phyloP scores from a whole-genome alignment of 2,888 invertebrate genomes.

The Eledona agricola region DNA sequence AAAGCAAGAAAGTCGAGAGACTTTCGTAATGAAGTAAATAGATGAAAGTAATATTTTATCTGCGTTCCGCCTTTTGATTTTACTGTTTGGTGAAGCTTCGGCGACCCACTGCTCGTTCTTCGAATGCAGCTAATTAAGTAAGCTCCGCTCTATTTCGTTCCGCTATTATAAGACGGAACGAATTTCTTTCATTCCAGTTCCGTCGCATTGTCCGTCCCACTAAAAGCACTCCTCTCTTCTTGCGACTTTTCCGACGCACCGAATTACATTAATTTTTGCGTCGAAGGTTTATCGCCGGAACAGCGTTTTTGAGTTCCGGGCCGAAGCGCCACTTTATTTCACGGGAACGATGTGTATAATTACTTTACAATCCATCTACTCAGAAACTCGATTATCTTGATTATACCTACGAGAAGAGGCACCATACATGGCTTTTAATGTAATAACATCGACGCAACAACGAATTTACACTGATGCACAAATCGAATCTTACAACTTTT shows the following conservation, averaged over 20 bases:
- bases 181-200: background rate
- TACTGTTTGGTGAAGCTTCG: conserved; percentile 4
- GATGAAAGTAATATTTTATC: conserved; percentile 6
- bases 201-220: no score
- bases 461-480: conserved; percentile 14
- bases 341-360: conserved; percentile 11
- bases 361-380: conserved; percentile 17
- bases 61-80: background rate
- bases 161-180: background rate
- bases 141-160: conserved; percentile 1
- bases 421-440: conserved; percentile 11
- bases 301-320: no score
- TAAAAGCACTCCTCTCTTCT: no score
- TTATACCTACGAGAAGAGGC: conserved; percentile 2
- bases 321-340: conserved; percentile 3
- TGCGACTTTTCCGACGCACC: no score
- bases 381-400: conserved; percentile 17
- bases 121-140: background rate
- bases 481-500: conserved; percentile 8
- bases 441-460: conserved; percentile 12
- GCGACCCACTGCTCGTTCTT: background rate
- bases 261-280: no score
- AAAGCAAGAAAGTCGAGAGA: conserved; percentile 1
- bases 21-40: background rate
- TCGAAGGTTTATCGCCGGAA: no score